Percentiles rank a stretch among this genome's conserved stretches.
Conservation (phyloP, 2,113 vertebrate species). For the Lagopus leucura region DNA sequence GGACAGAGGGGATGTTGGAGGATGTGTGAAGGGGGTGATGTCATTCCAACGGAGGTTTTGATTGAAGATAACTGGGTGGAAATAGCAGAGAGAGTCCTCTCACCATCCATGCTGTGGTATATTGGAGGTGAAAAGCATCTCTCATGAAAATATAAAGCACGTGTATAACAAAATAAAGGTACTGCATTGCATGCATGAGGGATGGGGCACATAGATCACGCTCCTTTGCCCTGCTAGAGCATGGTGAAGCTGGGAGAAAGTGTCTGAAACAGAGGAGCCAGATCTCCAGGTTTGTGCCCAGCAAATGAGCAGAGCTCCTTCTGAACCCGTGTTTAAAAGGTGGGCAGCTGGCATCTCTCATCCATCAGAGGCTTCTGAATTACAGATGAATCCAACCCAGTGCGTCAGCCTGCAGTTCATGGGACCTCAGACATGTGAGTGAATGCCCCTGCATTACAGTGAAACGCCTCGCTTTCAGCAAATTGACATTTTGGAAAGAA, state of each 20-base stretch:
- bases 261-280: background rate
- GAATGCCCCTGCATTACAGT: background rate
- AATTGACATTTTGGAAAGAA: background rate
- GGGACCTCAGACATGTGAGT: background rate
- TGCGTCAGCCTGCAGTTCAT: rapidly evolving
- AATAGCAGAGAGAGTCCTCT: background rate
- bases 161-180: background rate
- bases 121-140: background rate
- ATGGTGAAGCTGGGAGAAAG: background rate
- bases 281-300: background rate
- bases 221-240: background rate
- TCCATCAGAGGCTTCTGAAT: background rate
- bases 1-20: background rate
- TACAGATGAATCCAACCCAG: background rate
- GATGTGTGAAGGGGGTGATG: background rate
- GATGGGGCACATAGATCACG: background rate
- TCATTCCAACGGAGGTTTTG: background rate
- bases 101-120: background rate
- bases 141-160: rapidly evolving
- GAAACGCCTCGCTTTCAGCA: background rate
- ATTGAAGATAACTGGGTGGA: background rate
- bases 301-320: background rate
- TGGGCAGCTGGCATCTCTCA: rapidly evolving
- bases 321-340: background rate
- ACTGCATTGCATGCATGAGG: background rate